phyloP scores from a whole-genome alignment of 2,797 vertebrate species.

The Podarcis siculus region DNA sequence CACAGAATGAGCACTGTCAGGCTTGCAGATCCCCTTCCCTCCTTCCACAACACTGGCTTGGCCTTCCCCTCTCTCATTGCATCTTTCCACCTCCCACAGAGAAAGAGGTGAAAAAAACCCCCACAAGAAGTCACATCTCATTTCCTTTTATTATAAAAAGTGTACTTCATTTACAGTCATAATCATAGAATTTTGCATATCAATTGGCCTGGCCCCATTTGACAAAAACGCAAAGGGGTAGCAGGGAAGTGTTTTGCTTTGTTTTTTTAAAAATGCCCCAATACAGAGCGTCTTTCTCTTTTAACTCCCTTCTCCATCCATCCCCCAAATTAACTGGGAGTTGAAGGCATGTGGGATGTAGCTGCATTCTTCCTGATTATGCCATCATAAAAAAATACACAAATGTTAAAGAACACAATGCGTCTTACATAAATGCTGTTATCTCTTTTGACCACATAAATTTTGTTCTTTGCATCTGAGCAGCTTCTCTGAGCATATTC shows the following conservation, averaged over 20 bases:
- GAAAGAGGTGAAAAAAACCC: neutral
- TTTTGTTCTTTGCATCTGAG: neutral
- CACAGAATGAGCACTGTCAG: neutral
- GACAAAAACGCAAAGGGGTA: constrained; percentile 59
- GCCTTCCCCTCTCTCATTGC: too few species aligned
- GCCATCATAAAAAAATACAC: neutral
- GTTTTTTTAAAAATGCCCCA: neutral
- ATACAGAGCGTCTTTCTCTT: neutral
- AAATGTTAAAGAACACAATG: neutral
- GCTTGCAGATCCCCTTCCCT: neutral
- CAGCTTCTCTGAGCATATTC: neutral
- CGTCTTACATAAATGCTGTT: neutral
- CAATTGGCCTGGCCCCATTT: constrained; percentile 36
- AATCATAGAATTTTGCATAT: constrained; percentile 15
- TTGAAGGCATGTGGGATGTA: neutral
- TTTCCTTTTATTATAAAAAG: constrained; percentile 38
- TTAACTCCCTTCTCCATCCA: too few species aligned
- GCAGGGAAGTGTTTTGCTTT: constrained; percentile 24
- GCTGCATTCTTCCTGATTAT: neutral
- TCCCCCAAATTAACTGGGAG: neutral
- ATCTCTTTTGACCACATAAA: neutral
- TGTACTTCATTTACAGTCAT: constrained; percentile 55
- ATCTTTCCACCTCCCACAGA: neutral
- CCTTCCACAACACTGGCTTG: neutral
- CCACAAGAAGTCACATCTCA: neutral